Evolutionary conservation across 2,797 vertebrate genomes (phyloP).

Genomic region (Manis crassicaudata): DNA sequence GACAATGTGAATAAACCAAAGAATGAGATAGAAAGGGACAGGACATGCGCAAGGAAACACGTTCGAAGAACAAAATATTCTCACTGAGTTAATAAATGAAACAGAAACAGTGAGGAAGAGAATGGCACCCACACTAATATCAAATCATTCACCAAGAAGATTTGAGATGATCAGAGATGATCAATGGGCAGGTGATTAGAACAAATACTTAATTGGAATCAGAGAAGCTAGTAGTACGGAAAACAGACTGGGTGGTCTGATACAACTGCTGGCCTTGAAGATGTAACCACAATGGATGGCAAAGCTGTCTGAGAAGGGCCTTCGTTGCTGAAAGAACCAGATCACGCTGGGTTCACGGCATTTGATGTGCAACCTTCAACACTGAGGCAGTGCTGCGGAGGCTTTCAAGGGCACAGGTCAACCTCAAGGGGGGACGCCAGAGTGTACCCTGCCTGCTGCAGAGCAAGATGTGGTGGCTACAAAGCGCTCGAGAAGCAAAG

Average conservation of each 20-base stretch:
- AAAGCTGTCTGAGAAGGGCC: not conserved
- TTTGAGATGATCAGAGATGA: not conserved
- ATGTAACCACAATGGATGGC: not conserved
- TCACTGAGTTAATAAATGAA: not conserved
- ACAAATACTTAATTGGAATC: not conserved
- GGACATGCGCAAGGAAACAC: not conserved
- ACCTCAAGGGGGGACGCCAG: fast-evolving
- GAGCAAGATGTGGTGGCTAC: not conserved
- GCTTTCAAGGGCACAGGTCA: not conserved
- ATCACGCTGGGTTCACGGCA: not conserved
- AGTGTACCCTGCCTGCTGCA: too few species aligned
- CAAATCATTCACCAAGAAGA: not conserved
- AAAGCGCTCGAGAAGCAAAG: not conserved
- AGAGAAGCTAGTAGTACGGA: not conserved
- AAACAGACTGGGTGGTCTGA: not conserved
- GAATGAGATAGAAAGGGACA: not conserved
- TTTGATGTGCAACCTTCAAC: not conserved
- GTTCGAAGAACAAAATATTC: not conserved
- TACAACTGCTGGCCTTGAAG: not conserved
- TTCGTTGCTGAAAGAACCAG: not conserved
- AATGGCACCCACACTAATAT: not conserved
- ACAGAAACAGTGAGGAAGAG: not conserved
- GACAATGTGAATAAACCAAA: not conserved
- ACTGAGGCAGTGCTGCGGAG: not conserved
- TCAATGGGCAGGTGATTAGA: not conserved